Percentiles rank a stretch among this genome's conserved stretches.
phyloP scores from a whole-genome alignment of 2,888 invertebrate species.

The Noctua comes region DNA sequence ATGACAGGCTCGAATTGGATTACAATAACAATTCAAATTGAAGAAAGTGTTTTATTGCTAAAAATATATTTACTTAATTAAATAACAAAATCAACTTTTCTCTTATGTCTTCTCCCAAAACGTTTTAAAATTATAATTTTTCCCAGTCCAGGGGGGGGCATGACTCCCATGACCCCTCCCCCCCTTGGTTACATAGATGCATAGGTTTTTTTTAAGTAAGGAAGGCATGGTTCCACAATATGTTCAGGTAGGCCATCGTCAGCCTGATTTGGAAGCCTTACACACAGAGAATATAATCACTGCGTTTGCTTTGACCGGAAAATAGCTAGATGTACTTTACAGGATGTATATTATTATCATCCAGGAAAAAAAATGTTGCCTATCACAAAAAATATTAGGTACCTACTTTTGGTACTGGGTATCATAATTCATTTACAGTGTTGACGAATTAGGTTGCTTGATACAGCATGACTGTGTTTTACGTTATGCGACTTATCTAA shows the following conservation, averaged over 20 bases:
- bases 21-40: too few relatives aligned
- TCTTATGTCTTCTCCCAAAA: too few relatives aligned
- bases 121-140: too few relatives aligned
- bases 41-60: too few relatives aligned
- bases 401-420: background rate
- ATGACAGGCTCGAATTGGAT: too few relatives aligned
- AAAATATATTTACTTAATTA: too few relatives aligned
- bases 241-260: background rate
- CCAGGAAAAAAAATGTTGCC: too few relatives aligned
- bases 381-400: background rate
- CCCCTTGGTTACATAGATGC: background rate
- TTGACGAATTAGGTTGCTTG: constrained; percentile 2
- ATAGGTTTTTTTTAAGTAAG: background rate
- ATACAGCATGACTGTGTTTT: background rate
- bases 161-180: too few relatives aligned
- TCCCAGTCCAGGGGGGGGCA: too few relatives aligned
- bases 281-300: background rate
- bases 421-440: constrained; percentile 5
- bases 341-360: background rate
- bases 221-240: background rate
- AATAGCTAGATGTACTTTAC: background rate
- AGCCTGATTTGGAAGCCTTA: background rate
- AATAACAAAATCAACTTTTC: too few relatives aligned
- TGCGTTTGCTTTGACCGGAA: background rate
- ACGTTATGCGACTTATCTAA: background rate